A percentile compares a stretch with the other conserved stretches of the same genome.
phyloP scores from a whole-genome alignment of 2,797 vertebrate genomes.

The Sciurus carolinensis region DNA sequence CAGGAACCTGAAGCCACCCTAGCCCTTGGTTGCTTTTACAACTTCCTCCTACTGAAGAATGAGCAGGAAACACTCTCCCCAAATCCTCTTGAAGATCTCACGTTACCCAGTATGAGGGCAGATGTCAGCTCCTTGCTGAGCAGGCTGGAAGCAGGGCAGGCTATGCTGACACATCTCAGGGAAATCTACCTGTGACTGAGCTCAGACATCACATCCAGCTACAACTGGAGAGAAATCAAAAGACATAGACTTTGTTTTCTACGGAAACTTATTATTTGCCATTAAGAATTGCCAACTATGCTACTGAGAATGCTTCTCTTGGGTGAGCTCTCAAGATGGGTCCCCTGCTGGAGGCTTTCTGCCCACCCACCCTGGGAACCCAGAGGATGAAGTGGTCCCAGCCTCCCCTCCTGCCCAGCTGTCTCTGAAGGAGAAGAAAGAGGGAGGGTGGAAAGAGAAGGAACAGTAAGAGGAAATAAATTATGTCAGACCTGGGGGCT shows the following conservation, averaged over 20 bases:
- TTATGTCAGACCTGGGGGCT: not conserved
- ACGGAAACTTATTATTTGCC: conserved; percentile 82
- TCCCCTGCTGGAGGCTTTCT: not conserved
- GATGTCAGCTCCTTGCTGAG: fast-evolving
- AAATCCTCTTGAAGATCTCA: not conserved
- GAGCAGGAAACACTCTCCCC: too few species aligned
- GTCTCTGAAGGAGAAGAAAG: conserved; percentile 54
- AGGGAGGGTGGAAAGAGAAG: conserved; percentile 58
- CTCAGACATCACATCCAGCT: not conserved
- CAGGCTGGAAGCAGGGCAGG: not conserved
- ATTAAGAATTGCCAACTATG: conserved; percentile 69
- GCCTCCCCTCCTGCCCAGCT: conserved; percentile 71
- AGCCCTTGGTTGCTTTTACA: too few species aligned
- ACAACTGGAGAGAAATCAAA: not conserved
- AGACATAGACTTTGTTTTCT: conserved; percentile 64
- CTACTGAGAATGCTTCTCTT: conserved; percentile 45
- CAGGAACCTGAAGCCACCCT: not conserved
- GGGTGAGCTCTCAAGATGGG: not conserved
- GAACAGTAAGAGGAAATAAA: not conserved
- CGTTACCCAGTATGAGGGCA: too few species aligned
- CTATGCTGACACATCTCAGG: too few species aligned
- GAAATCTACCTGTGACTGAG: fast-evolving
- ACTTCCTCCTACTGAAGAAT: not conserved
- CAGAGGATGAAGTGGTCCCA: conserved; percentile 79
- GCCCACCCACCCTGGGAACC: not conserved